Evolutionary conservation across 2,888 invertebrate species (phyloP), one percentile per base, ranked within the genome.

Genomic region (Netelia virgata): DNA sequence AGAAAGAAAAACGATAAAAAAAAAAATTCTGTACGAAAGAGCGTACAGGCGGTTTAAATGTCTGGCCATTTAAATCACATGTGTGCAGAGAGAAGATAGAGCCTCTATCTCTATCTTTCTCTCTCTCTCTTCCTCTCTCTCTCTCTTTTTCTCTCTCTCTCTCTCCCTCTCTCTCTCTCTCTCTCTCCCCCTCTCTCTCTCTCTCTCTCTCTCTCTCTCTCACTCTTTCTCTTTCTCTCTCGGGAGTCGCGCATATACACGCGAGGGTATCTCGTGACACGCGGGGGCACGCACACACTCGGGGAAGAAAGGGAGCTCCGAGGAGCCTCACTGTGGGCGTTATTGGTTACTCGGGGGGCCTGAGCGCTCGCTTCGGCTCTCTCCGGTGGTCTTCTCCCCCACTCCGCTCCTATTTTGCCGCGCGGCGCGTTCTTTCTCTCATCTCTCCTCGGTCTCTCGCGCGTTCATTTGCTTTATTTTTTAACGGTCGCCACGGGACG

Each of bases 401-500:
- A 63, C 61, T 63, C 61, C 36, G n/a, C n/a, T 36, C 55, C 18
- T 28, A 3, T 18, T 36, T 69, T 47, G 50, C 69, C 23, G 18
- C 63, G 28, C 28, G 28, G 28, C 28, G 28, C 28, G 28, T 28
- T 70, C 28, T 55, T 75, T 83, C 69, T 69, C 47, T 61, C 61
- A 53, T 78, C 43, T 66, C 73, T 66, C 68, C 68, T 57, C 28
- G 18, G 8, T 69, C 69, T 59, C 84, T 77, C 75, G 74, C 77
- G 64, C 69, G 79, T 85, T 75, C 83, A 83, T 88, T 90, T 90
- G 89, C 88, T 90, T 87, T 78, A 88, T 90, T 90, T 91, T 91
- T 91, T 90, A 91, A 91, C 91, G 91, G 90, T 90, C 90, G 87
- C 87, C 82, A 75, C 74, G 74, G 18, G 6, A 81, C 83, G 77